Conservation (phyloP, 2,888 invertebrate species). For the Xylocampa areola region DNA sequence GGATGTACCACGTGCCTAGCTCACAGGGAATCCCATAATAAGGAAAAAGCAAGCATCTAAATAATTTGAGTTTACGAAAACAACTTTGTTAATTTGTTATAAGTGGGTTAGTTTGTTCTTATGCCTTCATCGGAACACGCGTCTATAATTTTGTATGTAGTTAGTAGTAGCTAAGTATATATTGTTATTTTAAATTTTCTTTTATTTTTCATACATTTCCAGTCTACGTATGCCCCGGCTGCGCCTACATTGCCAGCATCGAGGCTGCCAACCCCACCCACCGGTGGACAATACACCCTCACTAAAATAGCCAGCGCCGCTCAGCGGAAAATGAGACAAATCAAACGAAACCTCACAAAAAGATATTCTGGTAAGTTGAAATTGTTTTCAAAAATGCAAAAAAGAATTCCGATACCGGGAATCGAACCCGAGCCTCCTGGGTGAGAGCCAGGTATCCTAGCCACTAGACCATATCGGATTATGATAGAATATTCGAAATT, state of each 20-base stretch:
- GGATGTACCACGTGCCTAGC: no score
- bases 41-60: background rate
- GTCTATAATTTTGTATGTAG: no score
- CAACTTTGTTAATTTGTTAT: background rate
- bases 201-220: conserved; percentile 37
- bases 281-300: conserved; percentile 91
- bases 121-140: background rate
- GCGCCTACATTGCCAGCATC: conserved; percentile 79
- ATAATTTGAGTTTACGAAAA: background rate
- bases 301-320: conserved; percentile 91
- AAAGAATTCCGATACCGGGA: conserved; percentile 90
- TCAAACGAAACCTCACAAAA: conserved; percentile 92
- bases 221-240: conserved; percentile 64
- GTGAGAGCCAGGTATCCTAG: conserved; percentile 91
- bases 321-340: conserved; percentile 90
- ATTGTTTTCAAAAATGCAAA: conserved; percentile 52
- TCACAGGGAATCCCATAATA: background rate
- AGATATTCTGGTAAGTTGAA: conserved; percentile 79
- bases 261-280: conserved; percentile 90
- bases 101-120: background rate
- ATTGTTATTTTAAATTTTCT: background rate
- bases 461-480: conserved; percentile 91
- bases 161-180: no score
- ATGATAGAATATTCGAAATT: background rate
- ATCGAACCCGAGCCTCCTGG: conserved; percentile 91